Evolutionary conservation across 2,888 invertebrate genomes (phyloP).

Genomic region (Augiades crinisus): DNA sequence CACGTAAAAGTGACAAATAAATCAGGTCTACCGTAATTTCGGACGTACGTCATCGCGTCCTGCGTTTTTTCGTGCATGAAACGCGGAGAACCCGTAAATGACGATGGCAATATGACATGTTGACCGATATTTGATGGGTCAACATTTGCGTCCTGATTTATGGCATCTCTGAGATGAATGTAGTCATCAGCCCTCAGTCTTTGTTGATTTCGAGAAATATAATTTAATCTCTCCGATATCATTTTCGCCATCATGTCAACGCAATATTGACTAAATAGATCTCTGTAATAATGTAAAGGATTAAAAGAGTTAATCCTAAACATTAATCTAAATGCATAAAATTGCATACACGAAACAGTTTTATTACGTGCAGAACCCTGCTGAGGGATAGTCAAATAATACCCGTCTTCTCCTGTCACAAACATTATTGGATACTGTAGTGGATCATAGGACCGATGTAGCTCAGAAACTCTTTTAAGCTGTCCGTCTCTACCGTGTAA

Average conservation of each 20-base stretch:
- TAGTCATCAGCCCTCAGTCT: background rate
- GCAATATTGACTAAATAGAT: background rate
- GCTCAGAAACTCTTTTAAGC: conserved; percentile 32
- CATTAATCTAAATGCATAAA: background rate
- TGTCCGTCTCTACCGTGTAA: conserved; percentile 29
- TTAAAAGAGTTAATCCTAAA: background rate
- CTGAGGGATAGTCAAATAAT: background rate
- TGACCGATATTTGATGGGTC: conserved; percentile 8
- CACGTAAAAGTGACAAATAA: conserved; percentile 20
- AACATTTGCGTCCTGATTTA: background rate
- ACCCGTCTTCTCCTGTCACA: background rate
- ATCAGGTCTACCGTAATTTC: conserved; percentile 20
- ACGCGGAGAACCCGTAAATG: conserved; percentile 20
- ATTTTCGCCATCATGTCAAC: conserved; percentile 4
- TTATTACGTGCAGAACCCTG: background rate
- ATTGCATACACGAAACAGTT: background rate
- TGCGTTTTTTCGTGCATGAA: conserved; percentile 21
- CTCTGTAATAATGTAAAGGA: background rate
- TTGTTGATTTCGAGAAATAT: background rate
- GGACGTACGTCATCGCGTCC: conserved; percentile 20
- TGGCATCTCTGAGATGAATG: background rate
- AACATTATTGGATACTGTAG: conserved; percentile 37
- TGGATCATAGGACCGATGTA: conserved; percentile 31
- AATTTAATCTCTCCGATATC: background rate
- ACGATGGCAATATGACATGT: conserved; percentile 23